Evolutionary conservation across 1,140 invertebrate genomes (phyloP).

Genomic region (Galendromus occidentalis): DNA sequence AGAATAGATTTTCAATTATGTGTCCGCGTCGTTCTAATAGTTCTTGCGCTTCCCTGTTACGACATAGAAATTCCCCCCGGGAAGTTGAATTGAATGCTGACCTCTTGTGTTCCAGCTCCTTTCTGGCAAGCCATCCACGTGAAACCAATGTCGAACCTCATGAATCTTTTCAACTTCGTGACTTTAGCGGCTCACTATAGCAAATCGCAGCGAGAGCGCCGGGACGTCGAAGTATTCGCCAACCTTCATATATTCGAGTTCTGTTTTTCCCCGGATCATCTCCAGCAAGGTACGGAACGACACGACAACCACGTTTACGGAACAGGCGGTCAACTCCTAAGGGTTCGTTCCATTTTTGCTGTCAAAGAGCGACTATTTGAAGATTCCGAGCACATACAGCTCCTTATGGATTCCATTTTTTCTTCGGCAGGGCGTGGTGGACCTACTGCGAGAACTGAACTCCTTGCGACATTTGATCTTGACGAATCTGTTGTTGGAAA

Average conservation of each 20-base stretch:
- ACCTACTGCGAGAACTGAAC: constrained; percentile 44
- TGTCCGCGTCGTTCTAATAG: too few species aligned
- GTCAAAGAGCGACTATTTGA: too few species aligned
- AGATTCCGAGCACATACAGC: too few species aligned
- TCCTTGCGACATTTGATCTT: constrained; percentile 44
- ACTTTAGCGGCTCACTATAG: not conserved
- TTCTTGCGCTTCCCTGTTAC: too few species aligned
- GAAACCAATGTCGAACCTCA: not conserved
- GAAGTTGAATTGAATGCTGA: too few species aligned
- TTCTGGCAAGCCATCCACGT: constrained; percentile 7
- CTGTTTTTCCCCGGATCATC: constrained; percentile 55
- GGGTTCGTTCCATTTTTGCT: constrained; percentile 16
- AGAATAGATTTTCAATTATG: too few species aligned
- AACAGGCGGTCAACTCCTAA: constrained; percentile 41
- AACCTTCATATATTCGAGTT: constrained; percentile 35
- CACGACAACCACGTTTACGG: constrained; percentile 38
- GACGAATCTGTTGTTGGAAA: constrained; percentile 52
- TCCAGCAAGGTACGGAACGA: constrained; percentile 34
- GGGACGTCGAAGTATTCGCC: not conserved
- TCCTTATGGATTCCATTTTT: too few species aligned
- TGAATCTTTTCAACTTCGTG: constrained; percentile 8
- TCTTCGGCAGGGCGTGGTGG: constrained; percentile 44
- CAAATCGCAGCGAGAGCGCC: not conserved
- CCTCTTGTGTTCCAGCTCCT: not conserved
- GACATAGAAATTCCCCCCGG: too few species aligned